Conservation (phyloP, 2,797 vertebrate species). For the Periparus ater region DNA sequence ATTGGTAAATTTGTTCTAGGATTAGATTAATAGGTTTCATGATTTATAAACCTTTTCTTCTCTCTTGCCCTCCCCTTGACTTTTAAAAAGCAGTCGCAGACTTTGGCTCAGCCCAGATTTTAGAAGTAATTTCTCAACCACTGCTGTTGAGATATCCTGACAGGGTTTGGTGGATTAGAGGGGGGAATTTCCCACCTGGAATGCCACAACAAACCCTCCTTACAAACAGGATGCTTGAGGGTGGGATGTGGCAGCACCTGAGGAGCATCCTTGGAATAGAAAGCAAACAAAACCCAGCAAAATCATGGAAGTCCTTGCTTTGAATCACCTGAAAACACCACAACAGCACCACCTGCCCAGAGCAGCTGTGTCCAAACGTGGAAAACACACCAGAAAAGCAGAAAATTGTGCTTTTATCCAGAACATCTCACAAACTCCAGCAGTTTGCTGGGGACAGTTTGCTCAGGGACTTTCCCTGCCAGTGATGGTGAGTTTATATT, state of each 20-base stretch:
- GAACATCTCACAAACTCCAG: neutral
- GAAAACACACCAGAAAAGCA: neutral
- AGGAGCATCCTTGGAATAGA: neutral
- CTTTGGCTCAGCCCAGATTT: neutral
- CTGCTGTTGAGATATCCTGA: neutral
- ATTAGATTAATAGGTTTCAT: constrained; percentile 56
- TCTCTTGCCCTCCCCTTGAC: neutral
- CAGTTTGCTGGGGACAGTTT: neutral
- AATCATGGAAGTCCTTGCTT: neutral
- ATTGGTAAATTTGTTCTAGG: constrained; percentile 62
- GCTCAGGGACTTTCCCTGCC: neutral
- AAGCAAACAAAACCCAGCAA: neutral
- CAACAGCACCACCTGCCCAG: neutral
- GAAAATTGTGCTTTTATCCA: neutral
- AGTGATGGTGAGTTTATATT: neutral
- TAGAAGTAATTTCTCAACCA: neutral
- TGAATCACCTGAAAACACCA: neutral
- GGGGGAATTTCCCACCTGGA: neutral
- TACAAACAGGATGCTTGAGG: neutral
- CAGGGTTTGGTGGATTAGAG: neutral
- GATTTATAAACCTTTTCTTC: constrained; percentile 41
- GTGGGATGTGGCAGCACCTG: neutral
- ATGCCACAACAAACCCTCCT: neutral
- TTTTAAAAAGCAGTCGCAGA: neutral
- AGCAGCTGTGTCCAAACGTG: neutral